Conservation (phyloP, 2,113 vertebrate species). For the Onychostruthus taczanowskii region DNA sequence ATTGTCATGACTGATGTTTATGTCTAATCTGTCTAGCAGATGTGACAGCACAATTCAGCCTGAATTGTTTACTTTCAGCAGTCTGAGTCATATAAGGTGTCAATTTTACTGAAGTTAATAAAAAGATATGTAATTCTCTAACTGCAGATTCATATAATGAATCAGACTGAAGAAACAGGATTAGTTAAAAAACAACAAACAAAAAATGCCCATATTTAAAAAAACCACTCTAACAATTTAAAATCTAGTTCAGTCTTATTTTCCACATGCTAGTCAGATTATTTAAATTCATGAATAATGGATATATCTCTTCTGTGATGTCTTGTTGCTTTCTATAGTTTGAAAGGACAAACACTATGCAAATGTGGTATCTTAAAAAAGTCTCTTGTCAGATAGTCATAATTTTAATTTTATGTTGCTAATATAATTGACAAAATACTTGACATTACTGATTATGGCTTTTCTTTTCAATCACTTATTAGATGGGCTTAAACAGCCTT, state of each 20-base stretch:
- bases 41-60: background rate
- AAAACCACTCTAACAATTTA: background rate
- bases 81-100: constrained; percentile 16
- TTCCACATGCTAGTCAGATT: constrained; percentile 13
- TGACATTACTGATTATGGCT: constrained; percentile 61
- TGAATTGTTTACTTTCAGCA: constrained; percentile 3
- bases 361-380: constrained; percentile 51
- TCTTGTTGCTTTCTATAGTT: constrained; percentile 25
- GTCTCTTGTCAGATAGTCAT: constrained; percentile 57
- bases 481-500: constrained; percentile 69
- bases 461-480: constrained; percentile 66
- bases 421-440: constrained; percentile 73
- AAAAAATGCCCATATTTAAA: background rate
- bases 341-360: constrained; percentile 44
- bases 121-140: constrained; percentile 23
- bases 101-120: background rate
- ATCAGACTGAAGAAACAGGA: constrained; percentile 12
- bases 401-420: constrained; percentile 62
- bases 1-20: background rate
- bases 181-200: constrained; percentile 2
- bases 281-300: constrained; percentile 72
- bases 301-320: constrained; percentile 49
- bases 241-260: background rate
- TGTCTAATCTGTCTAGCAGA: background rate
- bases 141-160: background rate